Percentiles rank a stretch among this genome's conserved stretches.
Conservation (phyloP, 1,140 invertebrate species). For the Zaprionus ghesquierei region DNA sequence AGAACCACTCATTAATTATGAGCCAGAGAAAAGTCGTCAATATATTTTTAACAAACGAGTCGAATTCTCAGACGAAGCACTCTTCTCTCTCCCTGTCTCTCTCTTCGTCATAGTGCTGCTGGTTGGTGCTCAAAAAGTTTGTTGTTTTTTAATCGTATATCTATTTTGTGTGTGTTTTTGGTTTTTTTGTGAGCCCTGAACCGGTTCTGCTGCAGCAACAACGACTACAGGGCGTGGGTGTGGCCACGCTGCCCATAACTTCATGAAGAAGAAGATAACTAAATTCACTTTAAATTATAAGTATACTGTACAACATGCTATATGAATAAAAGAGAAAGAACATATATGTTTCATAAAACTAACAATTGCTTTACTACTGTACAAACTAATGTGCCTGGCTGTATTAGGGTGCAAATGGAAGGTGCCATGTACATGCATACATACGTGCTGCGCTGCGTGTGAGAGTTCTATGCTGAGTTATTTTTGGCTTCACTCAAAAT, state of each 20-base stretch:
- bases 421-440: too few relatives aligned
- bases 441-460: neutral
- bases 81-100: neutral
- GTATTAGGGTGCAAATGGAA: slow-evolving; percentile 32
- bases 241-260: slow-evolving; percentile 39
- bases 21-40: slow-evolving; percentile 34
- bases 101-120: neutral
- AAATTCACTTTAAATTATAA: slow-evolving; percentile 47
- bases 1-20: slow-evolving; percentile 13
- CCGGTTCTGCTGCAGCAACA: slow-evolving; percentile 21
- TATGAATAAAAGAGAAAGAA: slow-evolving; percentile 39
- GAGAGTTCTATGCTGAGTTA: slow-evolving; percentile 38
- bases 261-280: slow-evolving; percentile 5
- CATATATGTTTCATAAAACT: slow-evolving; percentile 50
- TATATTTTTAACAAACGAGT: slow-evolving; percentile 42
- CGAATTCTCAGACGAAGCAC: neutral
- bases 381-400: slow-evolving; percentile 2
- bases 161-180: slow-evolving; percentile 35
- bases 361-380: neutral
- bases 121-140: slow-evolving; percentile 11
- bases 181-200: slow-evolving; percentile 37
- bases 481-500: slow-evolving; percentile 42
- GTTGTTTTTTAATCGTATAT: slow-evolving; percentile 25
- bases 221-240: slow-evolving; percentile 31
- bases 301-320: slow-evolving; percentile 55